Conservation (phyloP, 2,113 vertebrate genomes). For the Siniperca knerii region DNA sequence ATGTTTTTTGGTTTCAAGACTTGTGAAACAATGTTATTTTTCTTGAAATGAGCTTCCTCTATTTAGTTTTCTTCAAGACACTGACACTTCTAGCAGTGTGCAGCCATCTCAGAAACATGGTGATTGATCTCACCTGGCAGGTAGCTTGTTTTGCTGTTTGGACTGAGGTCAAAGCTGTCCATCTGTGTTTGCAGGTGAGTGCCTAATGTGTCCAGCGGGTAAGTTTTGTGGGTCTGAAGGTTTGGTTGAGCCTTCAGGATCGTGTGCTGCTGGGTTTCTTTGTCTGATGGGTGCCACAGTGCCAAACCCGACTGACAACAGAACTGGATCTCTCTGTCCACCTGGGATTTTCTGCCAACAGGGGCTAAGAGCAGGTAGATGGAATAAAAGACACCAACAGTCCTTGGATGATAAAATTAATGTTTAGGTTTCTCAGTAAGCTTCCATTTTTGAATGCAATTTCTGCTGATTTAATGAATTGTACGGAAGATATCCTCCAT, state of each 20-base stretch:
- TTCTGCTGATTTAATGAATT: not conserved
- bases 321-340: conserved; percentile 84
- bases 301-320: conserved; percentile 85
- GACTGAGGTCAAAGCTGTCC: conserved; percentile 35
- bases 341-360: conserved; percentile 82
- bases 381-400: not conserved
- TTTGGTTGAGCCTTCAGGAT: conserved; percentile 83
- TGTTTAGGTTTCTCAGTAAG: not conserved
- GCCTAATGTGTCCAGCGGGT: conserved; percentile 81
- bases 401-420: not conserved
- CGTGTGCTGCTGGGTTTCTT: conserved; percentile 83
- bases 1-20: not conserved
- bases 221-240: conserved; percentile 85
- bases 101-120: not conserved
- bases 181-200: conserved; percentile 80
- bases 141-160: conserved; percentile 51
- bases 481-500: not conserved
- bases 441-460: not conserved
- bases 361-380: conserved; percentile 73
- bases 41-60: not conserved
- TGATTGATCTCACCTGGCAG: conserved; percentile 37
- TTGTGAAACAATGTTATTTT: not conserved
- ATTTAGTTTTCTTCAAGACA: not conserved
- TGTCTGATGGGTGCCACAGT: conserved; percentile 80
- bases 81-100: not conserved